Conservation (phyloP, 92 coral and sea anemone species). For the Zoanthus solanderi region DNA sequence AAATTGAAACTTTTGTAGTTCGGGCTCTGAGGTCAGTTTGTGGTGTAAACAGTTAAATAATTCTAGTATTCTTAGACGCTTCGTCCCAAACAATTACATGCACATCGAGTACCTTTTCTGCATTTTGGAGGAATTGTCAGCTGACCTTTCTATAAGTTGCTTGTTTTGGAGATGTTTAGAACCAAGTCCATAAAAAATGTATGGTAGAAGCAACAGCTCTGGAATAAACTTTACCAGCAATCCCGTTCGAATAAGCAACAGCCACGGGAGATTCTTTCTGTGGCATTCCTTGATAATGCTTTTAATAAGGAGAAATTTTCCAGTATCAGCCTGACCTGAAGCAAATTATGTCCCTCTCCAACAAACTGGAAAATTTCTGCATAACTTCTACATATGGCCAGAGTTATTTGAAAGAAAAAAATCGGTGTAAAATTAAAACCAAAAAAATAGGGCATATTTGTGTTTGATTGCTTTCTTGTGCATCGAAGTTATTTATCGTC, state of each 20-base stretch:
- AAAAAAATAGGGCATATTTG: too few relatives aligned
- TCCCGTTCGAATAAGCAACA: constrained; percentile 36
- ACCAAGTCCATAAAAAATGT: constrained; percentile 49
- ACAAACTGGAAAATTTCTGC: constrained; percentile 3
- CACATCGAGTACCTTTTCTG: not conserved
- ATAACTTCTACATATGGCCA: not conserved
- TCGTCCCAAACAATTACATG: constrained; percentile 62
- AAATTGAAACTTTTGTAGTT: not conserved
- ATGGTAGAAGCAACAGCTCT: constrained; percentile 47
- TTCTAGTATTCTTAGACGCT: constrained; percentile 43
- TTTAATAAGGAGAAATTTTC: not conserved
- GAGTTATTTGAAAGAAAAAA: too few relatives aligned
- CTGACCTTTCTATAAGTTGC: constrained; percentile 24
- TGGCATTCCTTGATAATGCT: not conserved
- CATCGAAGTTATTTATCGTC: too few relatives aligned
- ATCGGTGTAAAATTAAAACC: not conserved
- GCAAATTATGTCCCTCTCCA: constrained; percentile 12
- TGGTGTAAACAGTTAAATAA: constrained; percentile 34
- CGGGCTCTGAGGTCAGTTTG: not conserved
- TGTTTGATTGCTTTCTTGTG: too few relatives aligned
- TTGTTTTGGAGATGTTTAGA: constrained; percentile 35
- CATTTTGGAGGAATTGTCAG: not conserved
- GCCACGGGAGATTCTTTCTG: constrained; percentile 8
- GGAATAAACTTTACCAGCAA: constrained; percentile 43
- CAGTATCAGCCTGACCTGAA: constrained; percentile 27